These are phyloP conservation scores for Halocynthia roretzi DNA, from an alignment of 23 tunicate genomes.

Conservation along the genomic window DNA sequence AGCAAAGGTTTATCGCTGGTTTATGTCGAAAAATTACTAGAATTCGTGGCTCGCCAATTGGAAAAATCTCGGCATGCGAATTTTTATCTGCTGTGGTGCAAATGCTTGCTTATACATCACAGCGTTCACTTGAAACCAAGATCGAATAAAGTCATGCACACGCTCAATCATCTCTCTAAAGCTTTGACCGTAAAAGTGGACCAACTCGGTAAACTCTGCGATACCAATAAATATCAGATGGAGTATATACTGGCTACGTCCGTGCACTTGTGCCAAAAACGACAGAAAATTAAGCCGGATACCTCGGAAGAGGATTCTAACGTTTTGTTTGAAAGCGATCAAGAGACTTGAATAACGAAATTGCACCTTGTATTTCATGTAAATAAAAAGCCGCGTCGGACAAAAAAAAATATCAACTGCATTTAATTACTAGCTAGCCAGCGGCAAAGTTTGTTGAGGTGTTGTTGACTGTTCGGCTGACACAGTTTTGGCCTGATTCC, in stretches of 20 bases:
- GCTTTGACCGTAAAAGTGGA: conserved; percentile 42
- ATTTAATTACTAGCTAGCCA: too few species aligned
- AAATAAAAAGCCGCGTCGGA: too few species aligned
- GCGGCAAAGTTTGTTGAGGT: too few species aligned
- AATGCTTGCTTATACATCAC: conserved; percentile 47
- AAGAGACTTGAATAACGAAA: too few species aligned
- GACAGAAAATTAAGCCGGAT: too few species aligned
- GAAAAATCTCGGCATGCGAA: conserved; percentile 55
- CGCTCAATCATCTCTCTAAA: conserved; percentile 57
- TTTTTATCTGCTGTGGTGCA: conserved; percentile 76
- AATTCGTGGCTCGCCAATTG: conserved; percentile 25
- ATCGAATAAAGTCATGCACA: conserved; percentile 27
- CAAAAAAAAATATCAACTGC: too few species aligned
- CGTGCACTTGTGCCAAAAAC: not conserved
- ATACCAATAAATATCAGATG: conserved; percentile 48
- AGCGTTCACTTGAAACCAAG: conserved; percentile 37
- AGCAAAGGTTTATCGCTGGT: conserved; percentile 28
- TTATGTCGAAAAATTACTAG: conserved; percentile 55
- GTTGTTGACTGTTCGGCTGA: too few species aligned
- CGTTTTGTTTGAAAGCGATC: too few species aligned
- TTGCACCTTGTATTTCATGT: too few species aligned
- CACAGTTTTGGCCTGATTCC: too few species aligned
- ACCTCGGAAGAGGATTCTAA: too few species aligned
- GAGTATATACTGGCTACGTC: conserved; percentile 38
- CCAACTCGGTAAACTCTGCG: conserved; percentile 49